Evolutionary conservation across 2,888 invertebrate species (phyloP).

Genomic region (Colostygia pectinataria): DNA sequence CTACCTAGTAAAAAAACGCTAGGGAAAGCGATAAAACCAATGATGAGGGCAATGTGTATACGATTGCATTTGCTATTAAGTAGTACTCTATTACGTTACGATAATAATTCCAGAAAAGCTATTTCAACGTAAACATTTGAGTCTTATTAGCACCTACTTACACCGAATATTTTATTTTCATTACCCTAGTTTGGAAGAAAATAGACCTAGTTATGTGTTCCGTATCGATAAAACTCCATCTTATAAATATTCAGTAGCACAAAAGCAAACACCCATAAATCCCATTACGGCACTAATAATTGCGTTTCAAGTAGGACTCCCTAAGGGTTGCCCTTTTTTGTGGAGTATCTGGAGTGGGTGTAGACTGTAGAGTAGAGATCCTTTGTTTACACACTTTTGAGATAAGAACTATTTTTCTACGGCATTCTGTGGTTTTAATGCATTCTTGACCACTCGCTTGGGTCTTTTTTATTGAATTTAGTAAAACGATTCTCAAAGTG

Average conservation of each 20-base stretch:
- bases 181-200: slow-evolving; percentile 11
- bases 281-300: slow-evolving; percentile 60
- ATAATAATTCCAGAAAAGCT: no score
- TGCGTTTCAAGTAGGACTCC: slow-evolving; percentile 55
- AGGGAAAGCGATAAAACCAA: no score
- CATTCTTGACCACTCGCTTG: slow-evolving; percentile 24
- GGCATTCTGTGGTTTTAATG: slow-evolving; percentile 25
- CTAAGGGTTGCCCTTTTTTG: slow-evolving; percentile 52
- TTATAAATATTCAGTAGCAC: slow-evolving; percentile 40
- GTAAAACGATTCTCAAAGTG: not conserved
- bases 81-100: no score
- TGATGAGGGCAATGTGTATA: no score
- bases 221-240: slow-evolving; percentile 28
- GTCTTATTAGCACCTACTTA: not conserved
- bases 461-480: not conserved
- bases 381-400: slow-evolving; percentile 60
- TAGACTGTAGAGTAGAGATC: no score
- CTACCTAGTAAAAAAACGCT: no score
- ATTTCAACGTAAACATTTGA: no score
- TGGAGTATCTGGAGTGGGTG: slow-evolving; percentile 54
- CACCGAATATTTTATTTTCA: slow-evolving; percentile 5
- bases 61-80: no score
- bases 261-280: slow-evolving; percentile 44
- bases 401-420: slow-evolving; percentile 41
- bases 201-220: slow-evolving; percentile 15